phyloP scores from a whole-genome alignment of 2,888 invertebrate species.

The Biston betularia region DNA sequence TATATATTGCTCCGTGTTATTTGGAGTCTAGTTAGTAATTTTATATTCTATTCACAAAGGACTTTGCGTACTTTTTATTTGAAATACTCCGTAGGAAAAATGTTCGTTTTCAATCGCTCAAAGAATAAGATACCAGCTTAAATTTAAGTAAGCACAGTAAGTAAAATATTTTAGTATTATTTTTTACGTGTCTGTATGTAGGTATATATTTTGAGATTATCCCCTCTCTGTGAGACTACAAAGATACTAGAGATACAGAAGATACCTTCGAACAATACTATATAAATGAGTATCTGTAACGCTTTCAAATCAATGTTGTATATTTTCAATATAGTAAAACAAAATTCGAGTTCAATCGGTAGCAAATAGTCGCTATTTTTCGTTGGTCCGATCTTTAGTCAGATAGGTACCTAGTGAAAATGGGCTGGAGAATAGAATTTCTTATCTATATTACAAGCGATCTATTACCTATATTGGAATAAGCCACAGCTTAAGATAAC shows the following conservation, averaged over 20 bases:
- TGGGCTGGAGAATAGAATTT: not conserved
- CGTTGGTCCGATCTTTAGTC: not conserved
- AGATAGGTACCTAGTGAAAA: not conserved
- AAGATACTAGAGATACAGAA: not conserved
- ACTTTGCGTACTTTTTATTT: not conserved
- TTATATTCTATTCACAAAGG: not conserved
- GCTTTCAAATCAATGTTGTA: not conserved
- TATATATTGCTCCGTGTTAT: too few relatives aligned
- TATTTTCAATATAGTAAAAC: not conserved
- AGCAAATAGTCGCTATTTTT: not conserved
- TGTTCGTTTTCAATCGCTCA: not conserved
- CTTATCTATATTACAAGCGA: not conserved
- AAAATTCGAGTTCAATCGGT: not conserved
- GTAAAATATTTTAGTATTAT: not conserved
- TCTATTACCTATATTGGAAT: too few relatives aligned
- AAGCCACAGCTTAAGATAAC: too few relatives aligned
- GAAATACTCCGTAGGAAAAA: not conserved
- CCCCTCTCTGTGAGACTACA: not conserved
- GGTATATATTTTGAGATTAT: slow-evolving; percentile 9
- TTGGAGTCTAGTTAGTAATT: too few relatives aligned
- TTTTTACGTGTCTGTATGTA: not conserved
- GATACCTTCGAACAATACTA: too few relatives aligned
- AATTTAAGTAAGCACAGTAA: not conserved
- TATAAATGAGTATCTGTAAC: too few relatives aligned
- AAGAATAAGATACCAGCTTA: not conserved